Conservation (phyloP, 2,888 invertebrate species). For the Platycnemis pennipes region DNA sequence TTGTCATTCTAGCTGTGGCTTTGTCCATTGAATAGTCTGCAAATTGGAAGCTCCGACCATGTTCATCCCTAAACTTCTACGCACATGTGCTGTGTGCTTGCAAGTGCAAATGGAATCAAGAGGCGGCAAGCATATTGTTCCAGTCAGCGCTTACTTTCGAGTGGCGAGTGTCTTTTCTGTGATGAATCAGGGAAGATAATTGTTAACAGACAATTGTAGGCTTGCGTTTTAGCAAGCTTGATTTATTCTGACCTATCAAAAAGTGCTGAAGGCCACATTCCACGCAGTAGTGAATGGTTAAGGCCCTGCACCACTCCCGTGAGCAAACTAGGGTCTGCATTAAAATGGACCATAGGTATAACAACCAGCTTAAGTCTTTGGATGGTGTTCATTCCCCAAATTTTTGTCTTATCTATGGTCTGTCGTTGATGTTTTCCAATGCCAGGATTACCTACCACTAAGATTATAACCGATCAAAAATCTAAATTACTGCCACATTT, state of each 20-base stretch:
- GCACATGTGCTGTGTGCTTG: conserved; percentile 37
- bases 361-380: conserved; percentile 46
- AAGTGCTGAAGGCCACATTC: conserved; percentile 46
- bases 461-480: conserved; percentile 48
- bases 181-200: conserved; percentile 60
- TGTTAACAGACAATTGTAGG: conserved; percentile 53
- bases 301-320: background rate
- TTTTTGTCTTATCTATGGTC: conserved; percentile 63
- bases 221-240: conserved; percentile 68
- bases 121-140: conserved; percentile 41
- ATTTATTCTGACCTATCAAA: conserved; percentile 47
- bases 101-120: conserved; percentile 36
- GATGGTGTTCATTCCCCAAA: conserved; percentile 53
- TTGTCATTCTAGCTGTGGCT: conserved; percentile 49
- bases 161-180: conserved; percentile 64
- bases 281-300: conserved; percentile 19
- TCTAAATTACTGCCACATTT: conserved; percentile 56
- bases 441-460: conserved; percentile 62
- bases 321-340: conserved; percentile 68
- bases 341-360: conserved; percentile 65
- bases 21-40: conserved; percentile 20
- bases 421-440: conserved; percentile 61
- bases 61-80: conserved; percentile 45
- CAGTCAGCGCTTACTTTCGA: conserved; percentile 57
- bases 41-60: conserved; percentile 26